Evolutionary conservation across 2,113 vertebrate species (phyloP), one percentile per base, ranked within the genome.

Genomic region (Oplegnathus fasciatus): DNA sequence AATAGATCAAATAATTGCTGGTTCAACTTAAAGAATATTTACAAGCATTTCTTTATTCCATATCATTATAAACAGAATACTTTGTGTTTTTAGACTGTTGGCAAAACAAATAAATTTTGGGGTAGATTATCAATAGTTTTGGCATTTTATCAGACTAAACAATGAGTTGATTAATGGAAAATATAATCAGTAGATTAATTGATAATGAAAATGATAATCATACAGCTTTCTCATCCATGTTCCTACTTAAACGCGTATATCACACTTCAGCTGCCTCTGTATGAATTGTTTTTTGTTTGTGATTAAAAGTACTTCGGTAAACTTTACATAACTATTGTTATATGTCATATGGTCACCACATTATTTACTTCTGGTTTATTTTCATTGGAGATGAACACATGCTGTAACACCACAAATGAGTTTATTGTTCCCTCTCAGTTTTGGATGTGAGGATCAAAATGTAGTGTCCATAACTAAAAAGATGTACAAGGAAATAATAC

Each of bases 231-330:
- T 28, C 26, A 18, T 55, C 17, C 48, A n/a, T 17, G 1, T 10
- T 75, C 2, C 30, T 11, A 61, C 2, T 57, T 9, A 54, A 34
- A 37, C 14, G 42, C 2, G 11, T 44, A 44, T 44, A 2, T 13
- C 10, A 14, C 2, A 44, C 15, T 46, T 46, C 44, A 46, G 4
- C 44, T 9, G 30, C 2, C 8, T 50, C 54, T 55, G 28, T 22
- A 26, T 48, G 26, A 32, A 55, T 48, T 64, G 30, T 60, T 79
- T 50, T 46, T 22, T 10, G 34, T 69, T 52, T 54, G 48, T 55
- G 30, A 64, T 74, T 57, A 58, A 74, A 82, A 81, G 11, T 52
- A 52, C 20, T 64, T 34, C 10, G 3, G 11, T 18, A 18, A 40
- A 34, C 37, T 66, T 48, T 17, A 15, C 20, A 52, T 70, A 15